Evolutionary conservation across 2,797 vertebrate genomes (phyloP), one percentile per base, ranked within the genome.

Genomic region (Emydoidea blandingii): DNA sequence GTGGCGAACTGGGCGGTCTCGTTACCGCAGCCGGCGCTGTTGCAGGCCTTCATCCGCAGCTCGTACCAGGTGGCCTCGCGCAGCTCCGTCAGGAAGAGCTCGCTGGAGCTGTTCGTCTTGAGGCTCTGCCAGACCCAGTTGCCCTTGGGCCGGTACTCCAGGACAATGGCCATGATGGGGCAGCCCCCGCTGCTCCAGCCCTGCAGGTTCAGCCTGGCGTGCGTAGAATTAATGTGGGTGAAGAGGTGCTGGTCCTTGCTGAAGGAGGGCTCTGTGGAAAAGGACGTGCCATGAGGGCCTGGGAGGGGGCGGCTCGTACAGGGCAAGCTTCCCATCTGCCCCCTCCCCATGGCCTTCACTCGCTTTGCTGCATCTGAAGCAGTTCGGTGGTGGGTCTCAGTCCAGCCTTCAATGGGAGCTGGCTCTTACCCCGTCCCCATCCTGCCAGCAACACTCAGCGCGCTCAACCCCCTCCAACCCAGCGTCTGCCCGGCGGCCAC

Each of bases 61-160:
- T 99, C 99, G 4, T 99, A 99, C 99, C 99, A 99, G 5, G 99
- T 99, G 91, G 99, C 99, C 98, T 99, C 99, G 0, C 99, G 99
- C 93, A 99, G 98, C 94, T 99, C 99, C 0, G 99, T 99, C 93
- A 99, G 98, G 97, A 99, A 99, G 87, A 99, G 98, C 91, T 99
- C 99, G 6, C 98, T 93, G 3, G 99, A 99, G 96, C 98, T 98
- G 91, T 99, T 99, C 98, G 99, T 99, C 4, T 99, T 99, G 1
- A 99, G 98, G 81, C 97, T 99, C 98, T 99, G 99, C 99, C 99
- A 99, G 12, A 98, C 98, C 99, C 99, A 99, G 72, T 99, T 99
- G 88, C 99, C 99, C 97, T 99, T 99, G 87, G 99, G 99, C 89
- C 99, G 99, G 97, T 99, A 99, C 97, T 99, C 99, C 68, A 99